Conservation (phyloP, 2,113 vertebrate species). For the Gavia stellata region DNA sequence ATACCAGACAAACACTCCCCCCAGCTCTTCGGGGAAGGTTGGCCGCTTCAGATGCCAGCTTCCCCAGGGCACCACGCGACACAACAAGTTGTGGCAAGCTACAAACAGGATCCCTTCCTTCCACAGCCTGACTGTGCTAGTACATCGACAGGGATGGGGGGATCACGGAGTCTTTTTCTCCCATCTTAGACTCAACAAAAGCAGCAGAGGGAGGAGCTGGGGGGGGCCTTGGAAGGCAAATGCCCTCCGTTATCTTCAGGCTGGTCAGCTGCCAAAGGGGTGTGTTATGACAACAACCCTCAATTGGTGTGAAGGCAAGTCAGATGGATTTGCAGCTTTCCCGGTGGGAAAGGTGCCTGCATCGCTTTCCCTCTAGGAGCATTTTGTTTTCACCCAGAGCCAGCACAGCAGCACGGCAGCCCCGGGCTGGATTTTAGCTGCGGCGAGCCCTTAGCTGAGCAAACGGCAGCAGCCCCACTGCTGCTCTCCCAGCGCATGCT, state of each 20-base stretch:
- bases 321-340: neutral
- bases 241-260: neutral
- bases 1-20: neutral
- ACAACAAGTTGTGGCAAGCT: neutral
- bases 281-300: neutral
- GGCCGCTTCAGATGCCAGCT: neutral
- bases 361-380: neutral
- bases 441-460: neutral
- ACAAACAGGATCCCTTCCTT: neutral
- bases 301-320: neutral
- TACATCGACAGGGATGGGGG: neutral
- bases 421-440: neutral
- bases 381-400: neutral
- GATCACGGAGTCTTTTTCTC: neutral
- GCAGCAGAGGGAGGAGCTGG: neutral
- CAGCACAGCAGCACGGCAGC: accelerated
- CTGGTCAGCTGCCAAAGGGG: neutral
- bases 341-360: neutral
- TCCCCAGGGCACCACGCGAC: neutral
- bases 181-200: neutral
- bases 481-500: accelerated
- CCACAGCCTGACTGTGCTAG: neutral
- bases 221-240: neutral
- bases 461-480: neutral
- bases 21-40: neutral